A percentile compares a stretch with the other conserved stretches of the same genome.
These are phyloP conservation scores for Prosopocoilus inquinatus DNA, from an alignment of 2,888 invertebrate genomes.

Conservation along the genomic window DNA sequence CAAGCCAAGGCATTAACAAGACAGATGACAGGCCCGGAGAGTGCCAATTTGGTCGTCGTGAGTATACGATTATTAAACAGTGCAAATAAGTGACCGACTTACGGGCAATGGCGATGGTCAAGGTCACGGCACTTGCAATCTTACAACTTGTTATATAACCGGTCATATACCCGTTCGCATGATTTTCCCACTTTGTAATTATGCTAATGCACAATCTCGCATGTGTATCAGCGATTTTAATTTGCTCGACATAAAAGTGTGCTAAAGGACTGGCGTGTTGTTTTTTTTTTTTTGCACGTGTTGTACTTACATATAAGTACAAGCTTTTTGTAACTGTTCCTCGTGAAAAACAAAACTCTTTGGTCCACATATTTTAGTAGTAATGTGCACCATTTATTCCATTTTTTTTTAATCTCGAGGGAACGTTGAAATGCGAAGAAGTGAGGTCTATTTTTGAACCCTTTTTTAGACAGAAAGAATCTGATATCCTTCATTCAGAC, in stretches of 20 bases:
- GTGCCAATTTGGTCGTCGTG: too few relatives aligned
- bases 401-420: too few relatives aligned
- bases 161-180: constrained; percentile 15
- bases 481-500: too few relatives aligned
- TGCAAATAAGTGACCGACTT: neutral
- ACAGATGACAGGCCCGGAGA: too few relatives aligned
- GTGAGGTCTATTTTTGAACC: too few relatives aligned
- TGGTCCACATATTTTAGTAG: too few relatives aligned
- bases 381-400: too few relatives aligned
- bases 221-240: constrained; percentile 1
- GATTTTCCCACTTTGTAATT: constrained; percentile 10
- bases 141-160: constrained; percentile 17
- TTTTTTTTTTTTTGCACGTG: neutral
- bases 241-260: neutral
- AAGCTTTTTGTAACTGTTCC: neutral
- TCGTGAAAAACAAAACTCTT: neutral
- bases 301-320: neutral
- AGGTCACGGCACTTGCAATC: constrained; percentile 23
- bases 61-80: too few relatives aligned
- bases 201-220: constrained; percentile 5
- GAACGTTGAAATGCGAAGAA: too few relatives aligned
- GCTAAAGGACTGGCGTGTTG: neutral
- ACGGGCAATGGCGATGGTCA: constrained; percentile 21
- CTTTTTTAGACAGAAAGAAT: too few relatives aligned
- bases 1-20: too few relatives aligned